Evolutionary conservation across 2,797 vertebrate species (phyloP).

Genomic region (Vespertilio murinus): DNA sequence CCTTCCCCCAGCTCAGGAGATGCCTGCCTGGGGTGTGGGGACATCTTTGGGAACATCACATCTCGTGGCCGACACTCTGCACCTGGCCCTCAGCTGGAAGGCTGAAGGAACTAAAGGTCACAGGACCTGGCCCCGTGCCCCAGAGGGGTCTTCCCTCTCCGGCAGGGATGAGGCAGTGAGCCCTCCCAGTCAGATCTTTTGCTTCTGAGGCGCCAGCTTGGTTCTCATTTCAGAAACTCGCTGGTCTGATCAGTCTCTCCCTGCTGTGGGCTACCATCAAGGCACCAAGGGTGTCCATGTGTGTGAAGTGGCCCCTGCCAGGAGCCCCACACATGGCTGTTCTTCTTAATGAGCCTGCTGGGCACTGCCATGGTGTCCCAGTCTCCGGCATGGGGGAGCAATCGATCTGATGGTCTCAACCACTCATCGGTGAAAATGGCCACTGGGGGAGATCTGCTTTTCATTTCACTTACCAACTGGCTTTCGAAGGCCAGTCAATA

Average conservation of each 20-base stretch:
- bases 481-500: not conserved
- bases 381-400: not conserved
- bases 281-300: conserved; percentile 46
- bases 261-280: not conserved
- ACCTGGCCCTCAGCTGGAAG: not conserved
- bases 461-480: not conserved
- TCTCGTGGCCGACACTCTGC: fast-evolving
- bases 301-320: conserved; percentile 60
- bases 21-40: fast-evolving
- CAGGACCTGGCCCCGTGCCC: conserved; percentile 29
- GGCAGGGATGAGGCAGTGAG: conserved; percentile 44
- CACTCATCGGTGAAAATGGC: not conserved
- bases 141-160: not conserved
- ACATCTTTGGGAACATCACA: too few species aligned
- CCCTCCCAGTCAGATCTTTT: conserved; percentile 40
- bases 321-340: conserved; percentile 50
- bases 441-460: not conserved
- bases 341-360: conserved; percentile 60
- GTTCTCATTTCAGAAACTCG: conserved; percentile 45
- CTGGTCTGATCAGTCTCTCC: conserved; percentile 1
- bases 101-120: not conserved
- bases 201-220: conserved; percentile 6
- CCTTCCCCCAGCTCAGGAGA: not conserved
- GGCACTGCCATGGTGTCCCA: not conserved
- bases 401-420: not conserved